Conservation (phyloP, 2,797 vertebrate species). For the Pristis pectinata region DNA sequence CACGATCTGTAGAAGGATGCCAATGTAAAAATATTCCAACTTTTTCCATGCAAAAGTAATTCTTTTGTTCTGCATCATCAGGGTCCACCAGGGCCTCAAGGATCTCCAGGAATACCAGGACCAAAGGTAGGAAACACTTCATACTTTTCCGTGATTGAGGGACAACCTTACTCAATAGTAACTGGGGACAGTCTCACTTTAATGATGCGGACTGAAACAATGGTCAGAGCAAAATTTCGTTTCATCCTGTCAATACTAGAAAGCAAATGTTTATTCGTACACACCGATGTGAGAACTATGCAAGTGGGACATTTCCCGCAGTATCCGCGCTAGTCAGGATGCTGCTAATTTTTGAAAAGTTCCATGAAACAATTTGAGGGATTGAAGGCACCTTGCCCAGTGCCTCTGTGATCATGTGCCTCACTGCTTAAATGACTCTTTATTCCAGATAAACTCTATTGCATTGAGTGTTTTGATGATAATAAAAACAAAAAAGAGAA, state of each 20-base stretch:
- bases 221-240: not conserved
- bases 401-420: not conserved
- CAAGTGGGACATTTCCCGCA: not conserved
- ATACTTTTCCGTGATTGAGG: not conserved
- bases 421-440: not conserved
- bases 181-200: not conserved
- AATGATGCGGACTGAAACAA: not conserved
- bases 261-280: not conserved
- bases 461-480: not conserved
- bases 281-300: not conserved
- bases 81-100: constrained; percentile 90
- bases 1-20: not conserved
- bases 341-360: not conserved
- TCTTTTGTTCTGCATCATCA: constrained; percentile 51
- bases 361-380: not conserved
- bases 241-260: not conserved
- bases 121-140: constrained; percentile 66
- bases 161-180: not conserved
- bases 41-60: constrained; percentile 37
- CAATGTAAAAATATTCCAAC: not conserved
- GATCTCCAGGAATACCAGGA: constrained; percentile 77
- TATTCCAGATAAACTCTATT: not conserved
- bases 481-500: not conserved
- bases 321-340: not conserved
- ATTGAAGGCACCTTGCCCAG: not conserved